Evolutionary conservation across 2,113 vertebrate species (phyloP).

Genomic region (Scopus umbretta): DNA sequence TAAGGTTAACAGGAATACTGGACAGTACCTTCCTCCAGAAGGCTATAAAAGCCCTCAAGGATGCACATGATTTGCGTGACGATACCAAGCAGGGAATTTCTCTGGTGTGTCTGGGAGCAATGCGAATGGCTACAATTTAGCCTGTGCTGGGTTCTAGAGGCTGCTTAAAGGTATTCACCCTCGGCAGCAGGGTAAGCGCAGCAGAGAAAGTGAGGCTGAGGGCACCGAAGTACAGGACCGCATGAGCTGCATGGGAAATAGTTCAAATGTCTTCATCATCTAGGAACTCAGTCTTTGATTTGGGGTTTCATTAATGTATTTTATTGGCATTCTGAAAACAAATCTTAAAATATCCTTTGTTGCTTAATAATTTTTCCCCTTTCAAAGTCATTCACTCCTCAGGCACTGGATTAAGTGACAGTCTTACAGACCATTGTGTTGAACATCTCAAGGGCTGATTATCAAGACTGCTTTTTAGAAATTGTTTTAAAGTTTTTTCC

Average conservation of each 20-base stretch:
- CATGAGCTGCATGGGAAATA: rapidly evolving
- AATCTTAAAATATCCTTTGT: not conserved
- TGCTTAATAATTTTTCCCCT: not conserved
- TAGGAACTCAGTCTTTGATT: not conserved
- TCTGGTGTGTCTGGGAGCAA: not conserved
- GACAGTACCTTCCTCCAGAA: not conserved
- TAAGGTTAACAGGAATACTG: not conserved
- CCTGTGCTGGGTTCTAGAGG: not conserved
- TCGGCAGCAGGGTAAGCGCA: not conserved
- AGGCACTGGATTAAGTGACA: not conserved
- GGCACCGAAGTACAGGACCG: not conserved
- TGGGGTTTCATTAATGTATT: not conserved
- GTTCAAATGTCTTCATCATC: too few species aligned
- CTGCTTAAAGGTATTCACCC: not conserved
- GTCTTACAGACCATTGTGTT: not conserved
- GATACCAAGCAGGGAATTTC: not conserved
- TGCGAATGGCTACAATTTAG: not conserved
- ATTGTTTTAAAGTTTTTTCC: not conserved
- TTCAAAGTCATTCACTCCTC: not conserved
- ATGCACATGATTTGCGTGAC: not conserved
- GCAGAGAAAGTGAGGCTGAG: not conserved
- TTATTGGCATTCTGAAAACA: not conserved
- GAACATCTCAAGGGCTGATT: not conserved
- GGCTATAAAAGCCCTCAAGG: not conserved
- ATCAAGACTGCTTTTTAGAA: not conserved